phyloP scores from a whole-genome alignment of 2,113 vertebrate genomes.

The Lutjanus erythropterus region DNA sequence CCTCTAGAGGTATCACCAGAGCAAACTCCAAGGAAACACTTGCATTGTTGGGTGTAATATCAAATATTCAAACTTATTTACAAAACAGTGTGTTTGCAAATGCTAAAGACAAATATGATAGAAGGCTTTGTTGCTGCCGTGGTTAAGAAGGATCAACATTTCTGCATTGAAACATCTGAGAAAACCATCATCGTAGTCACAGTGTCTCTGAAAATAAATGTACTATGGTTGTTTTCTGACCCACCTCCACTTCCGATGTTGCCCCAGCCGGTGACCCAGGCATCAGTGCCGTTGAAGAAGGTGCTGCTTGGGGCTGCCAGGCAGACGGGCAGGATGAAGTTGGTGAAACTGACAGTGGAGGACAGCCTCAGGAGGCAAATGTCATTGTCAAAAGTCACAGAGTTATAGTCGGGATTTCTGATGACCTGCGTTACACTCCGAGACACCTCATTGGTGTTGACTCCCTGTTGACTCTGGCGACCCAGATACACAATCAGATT shows the following conservation, averaged over 20 bases:
- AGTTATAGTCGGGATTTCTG: constrained; percentile 66
- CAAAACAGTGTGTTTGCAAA: too few relatives aligned
- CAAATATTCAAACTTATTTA: too few relatives aligned
- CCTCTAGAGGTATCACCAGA: too few relatives aligned
- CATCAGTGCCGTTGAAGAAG: constrained; percentile 71
- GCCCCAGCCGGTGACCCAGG: constrained; percentile 91
- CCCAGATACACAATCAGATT: constrained; percentile 28
- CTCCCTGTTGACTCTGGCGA: constrained; percentile 5
- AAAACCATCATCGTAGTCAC: not conserved
- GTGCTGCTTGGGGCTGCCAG: constrained; percentile 79
- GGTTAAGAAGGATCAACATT: too few relatives aligned
- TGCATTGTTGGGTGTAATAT: too few relatives aligned
- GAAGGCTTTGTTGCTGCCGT: too few relatives aligned
- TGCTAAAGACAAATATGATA: too few relatives aligned
- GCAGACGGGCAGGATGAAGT: constrained; percentile 83
- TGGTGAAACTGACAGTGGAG: constrained; percentile 65
- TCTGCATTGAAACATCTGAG: too few relatives aligned
- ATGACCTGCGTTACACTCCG: constrained; percentile 37
- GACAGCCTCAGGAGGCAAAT: constrained; percentile 81
- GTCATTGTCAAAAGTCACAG: constrained; percentile 70
- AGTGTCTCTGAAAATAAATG: not conserved
- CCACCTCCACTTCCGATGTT: constrained; percentile 72
- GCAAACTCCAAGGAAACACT: too few relatives aligned
- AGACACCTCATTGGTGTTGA: constrained; percentile 33
- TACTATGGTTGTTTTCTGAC: not conserved